These are phyloP conservation scores for Homarus gammarus DNA, from an alignment of 2,888 invertebrate genomes.

Conservation along the genomic window DNA sequence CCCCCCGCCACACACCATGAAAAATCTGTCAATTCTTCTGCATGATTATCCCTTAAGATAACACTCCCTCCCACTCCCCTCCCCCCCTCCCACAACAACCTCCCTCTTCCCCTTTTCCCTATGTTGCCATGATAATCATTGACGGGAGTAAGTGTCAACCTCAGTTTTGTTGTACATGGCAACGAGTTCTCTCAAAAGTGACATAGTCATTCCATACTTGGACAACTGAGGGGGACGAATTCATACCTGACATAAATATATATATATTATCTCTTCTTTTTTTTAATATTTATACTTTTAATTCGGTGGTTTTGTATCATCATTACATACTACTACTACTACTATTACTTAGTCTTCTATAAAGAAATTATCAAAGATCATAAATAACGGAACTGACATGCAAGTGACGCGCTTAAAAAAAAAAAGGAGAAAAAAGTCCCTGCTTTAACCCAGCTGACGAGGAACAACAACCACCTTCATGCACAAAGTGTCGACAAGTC, in stretches of 20 bases:
- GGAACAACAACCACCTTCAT: constrained; percentile 11
- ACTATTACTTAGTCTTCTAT: constrained; percentile 18
- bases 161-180: constrained; percentile 58
- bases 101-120: constrained; percentile 20
- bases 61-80: not conserved
- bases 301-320: constrained; percentile 62
- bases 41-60: not conserved
- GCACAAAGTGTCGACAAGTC: not conserved
- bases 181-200: constrained; percentile 59
- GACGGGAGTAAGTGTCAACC: constrained; percentile 59
- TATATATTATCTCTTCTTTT: constrained; percentile 30
- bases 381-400: constrained; percentile 69
- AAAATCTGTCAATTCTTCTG: constrained; percentile 1
- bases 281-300: constrained; percentile 50
- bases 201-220: constrained; percentile 77
- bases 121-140: constrained; percentile 57
- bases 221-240: constrained; percentile 77
- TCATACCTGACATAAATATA: constrained; percentile 51
- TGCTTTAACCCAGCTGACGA: constrained; percentile 33
- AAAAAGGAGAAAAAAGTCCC: constrained; percentile 35
- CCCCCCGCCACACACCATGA: constrained; percentile 11
- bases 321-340: constrained; percentile 44
- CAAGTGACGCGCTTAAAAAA: constrained; percentile 68
- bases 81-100: constrained; percentile 4
- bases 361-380: constrained; percentile 44